Evolutionary conservation across 2,113 vertebrate genomes (phyloP), one percentile per base, ranked within the genome.

Genomic region (Anhinga rufa): DNA sequence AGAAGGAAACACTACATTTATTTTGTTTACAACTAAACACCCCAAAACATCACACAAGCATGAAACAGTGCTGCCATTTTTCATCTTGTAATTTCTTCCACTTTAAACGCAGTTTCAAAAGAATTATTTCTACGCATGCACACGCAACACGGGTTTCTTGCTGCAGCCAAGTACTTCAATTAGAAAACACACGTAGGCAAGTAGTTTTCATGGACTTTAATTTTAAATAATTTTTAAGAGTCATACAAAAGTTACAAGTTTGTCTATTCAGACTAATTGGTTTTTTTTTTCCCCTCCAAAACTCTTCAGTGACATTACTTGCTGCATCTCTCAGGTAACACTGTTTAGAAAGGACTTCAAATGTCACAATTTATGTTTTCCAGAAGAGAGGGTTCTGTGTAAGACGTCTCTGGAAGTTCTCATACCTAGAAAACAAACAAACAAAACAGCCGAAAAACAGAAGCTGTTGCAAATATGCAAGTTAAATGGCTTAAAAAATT

Each of bases 311-410:
- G 34, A 62, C 55, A 58, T 89, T 57, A n/a, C 66, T 49, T 88
- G 88, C 75, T 80, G 75, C n/a, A 38, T 91, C 75, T 94, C 92
- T 71, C 92, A 95, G 92, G 68, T 31, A 94, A 58, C 58, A 40
- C 94, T 71, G 42, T 66, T 93, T 44, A 70, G 70, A 87, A 85
- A 95, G 86, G 77, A 54, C 85, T 96, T 94, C 88, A 86, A 92
- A 85, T 78, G 70, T 76, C 60, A 90, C 83, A 75, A 97, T 72
- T 97, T 97, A 98, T 97, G 97, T 99, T 97, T 99, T 99, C 99
- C 99, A 99, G 97, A 99, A 99, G 95, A 99, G 98, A 26, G 99
- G 99, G 96, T 99, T 99, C 98, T 99, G 99, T 84, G 98, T 97
- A 98, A 99, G 95, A 94, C 99, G 97, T 95, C 99, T 98, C 97